These are phyloP conservation scores for Cotesia glomerata DNA, from an alignment of 1,140 invertebrate species.

Conservation along the genomic window DNA sequence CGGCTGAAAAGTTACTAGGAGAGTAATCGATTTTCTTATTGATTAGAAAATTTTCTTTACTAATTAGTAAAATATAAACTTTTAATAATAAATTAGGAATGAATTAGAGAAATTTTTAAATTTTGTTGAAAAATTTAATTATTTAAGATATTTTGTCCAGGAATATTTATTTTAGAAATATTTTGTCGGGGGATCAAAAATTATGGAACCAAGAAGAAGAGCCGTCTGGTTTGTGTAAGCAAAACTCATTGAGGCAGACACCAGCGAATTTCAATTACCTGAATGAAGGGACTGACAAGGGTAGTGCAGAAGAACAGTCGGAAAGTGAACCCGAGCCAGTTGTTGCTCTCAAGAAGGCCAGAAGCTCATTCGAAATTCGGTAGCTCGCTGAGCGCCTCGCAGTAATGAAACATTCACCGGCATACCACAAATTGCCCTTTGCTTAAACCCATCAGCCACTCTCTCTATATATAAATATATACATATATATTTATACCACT, in stretches of 20 bases:
- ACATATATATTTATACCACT: background rate
- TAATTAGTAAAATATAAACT: too few species aligned
- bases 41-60: too few species aligned
- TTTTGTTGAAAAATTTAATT: too few species aligned
- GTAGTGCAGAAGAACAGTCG: background rate
- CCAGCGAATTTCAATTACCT: constrained; percentile 60
- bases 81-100: too few species aligned
- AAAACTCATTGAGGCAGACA: background rate
- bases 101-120: too few species aligned
- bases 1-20: too few species aligned
- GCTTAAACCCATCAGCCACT: constrained; percentile 26
- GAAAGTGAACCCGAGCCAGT: background rate
- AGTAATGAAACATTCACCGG: constrained; percentile 63
- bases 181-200: too few species aligned
- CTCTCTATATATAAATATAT: background rate
- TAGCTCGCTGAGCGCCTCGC: constrained; percentile 55
- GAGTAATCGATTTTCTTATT: too few species aligned
- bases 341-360: constrained; percentile 16
- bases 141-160: too few species aligned
- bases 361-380: constrained; percentile 64
- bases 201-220: too few species aligned
- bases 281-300: constrained; percentile 43
- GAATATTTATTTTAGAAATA: too few species aligned
- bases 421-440: constrained; percentile 60
- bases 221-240: background rate